Evolutionary conservation across 2,888 invertebrate species (phyloP).

Genomic region (Drosophila anomelani): DNA sequence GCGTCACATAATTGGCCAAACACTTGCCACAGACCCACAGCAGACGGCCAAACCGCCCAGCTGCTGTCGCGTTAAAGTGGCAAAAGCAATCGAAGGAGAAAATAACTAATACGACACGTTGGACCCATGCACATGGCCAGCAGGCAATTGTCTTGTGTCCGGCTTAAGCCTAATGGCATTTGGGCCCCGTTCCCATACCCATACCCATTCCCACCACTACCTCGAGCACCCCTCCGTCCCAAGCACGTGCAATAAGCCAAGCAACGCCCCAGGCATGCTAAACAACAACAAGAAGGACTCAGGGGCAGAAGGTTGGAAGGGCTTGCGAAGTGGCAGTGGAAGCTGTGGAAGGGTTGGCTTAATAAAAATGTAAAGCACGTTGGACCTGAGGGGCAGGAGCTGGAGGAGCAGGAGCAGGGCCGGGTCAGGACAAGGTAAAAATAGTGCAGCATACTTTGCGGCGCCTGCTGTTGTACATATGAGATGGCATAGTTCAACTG

Average conservation of each 20-base stretch:
- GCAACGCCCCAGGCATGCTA: conserved; percentile 81
- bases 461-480: conserved; percentile 59
- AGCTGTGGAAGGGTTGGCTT: conserved; percentile 75
- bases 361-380: conserved; percentile 84
- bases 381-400: conserved; percentile 20
- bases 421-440: conserved; percentile 60
- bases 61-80: conserved; percentile 80
- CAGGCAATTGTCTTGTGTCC: conserved; percentile 65
- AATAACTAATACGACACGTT: conserved; percentile 79
- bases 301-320: not conserved
- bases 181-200: conserved; percentile 39
- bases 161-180: conserved; percentile 76
- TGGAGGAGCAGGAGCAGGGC: not conserved
- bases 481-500: conserved; percentile 80
- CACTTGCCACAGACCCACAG: conserved; percentile 59
- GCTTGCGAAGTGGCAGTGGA: conserved; percentile 1
- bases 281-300: conserved; percentile 49
- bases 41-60: conserved; percentile 23
- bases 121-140: conserved; percentile 66
- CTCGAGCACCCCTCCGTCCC: conserved; percentile 18
- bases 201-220: not conserved
- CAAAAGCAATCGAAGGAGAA: conserved; percentile 81
- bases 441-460: conserved; percentile 74
- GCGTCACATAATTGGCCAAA: conserved; percentile 76
- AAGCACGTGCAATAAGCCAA: conserved; percentile 79